A percentile compares a stretch with the other conserved stretches of the same genome.
Conservation (phyloP, 2,797 vertebrate genomes). For the Falco rusticolus region DNA sequence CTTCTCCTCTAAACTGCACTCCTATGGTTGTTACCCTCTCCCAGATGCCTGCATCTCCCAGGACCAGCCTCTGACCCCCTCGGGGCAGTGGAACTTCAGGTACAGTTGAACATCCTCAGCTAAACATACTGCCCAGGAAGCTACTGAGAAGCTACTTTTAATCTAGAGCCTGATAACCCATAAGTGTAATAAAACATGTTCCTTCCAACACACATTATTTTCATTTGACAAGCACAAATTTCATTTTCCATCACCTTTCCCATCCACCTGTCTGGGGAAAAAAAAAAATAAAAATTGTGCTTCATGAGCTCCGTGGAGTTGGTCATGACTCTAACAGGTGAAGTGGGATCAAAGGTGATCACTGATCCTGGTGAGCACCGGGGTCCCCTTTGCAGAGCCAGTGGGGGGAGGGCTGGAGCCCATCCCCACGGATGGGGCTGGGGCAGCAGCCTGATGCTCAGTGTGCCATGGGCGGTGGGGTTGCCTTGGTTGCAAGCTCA, state of each 20-base stretch:
- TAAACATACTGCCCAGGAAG: background rate
- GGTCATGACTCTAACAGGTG: background rate
- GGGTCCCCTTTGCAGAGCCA: rapidly evolving
- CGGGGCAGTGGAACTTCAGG: background rate
- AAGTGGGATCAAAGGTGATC: background rate
- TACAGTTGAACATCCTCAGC: background rate
- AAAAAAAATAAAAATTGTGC: background rate
- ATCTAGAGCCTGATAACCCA: background rate
- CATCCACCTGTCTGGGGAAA: background rate
- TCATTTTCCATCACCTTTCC: background rate
- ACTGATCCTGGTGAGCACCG: rapidly evolving
- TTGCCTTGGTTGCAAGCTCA: background rate
- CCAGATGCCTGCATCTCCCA: background rate
- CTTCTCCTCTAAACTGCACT: background rate
- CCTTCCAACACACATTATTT: background rate
- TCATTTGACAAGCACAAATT: background rate
- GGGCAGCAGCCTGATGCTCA: background rate
- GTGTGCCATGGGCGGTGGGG: background rate
- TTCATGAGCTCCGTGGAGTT: background rate
- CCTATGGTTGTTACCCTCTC: no score
- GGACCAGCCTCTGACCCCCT: background rate
- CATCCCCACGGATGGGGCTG: background rate
- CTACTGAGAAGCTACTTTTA: background rate
- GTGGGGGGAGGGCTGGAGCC: background rate
- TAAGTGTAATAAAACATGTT: background rate